A percentile compares a stretch with the other conserved stretches of the same genome.
Conservation (phyloP, 2,797 vertebrate species). For the Oophaga sylvatica region DNA sequence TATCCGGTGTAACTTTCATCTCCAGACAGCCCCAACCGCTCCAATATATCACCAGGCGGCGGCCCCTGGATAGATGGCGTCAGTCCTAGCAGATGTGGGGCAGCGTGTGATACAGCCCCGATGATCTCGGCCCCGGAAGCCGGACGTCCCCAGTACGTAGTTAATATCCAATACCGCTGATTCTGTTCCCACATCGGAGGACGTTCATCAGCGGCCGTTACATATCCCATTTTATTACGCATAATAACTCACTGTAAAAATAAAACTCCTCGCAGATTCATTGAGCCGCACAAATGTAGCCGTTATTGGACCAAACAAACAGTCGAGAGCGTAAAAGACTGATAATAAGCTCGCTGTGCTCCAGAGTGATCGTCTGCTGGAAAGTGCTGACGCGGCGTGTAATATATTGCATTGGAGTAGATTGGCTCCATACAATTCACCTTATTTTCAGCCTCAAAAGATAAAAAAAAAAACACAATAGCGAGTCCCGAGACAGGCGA, state of each 20-base stretch:
- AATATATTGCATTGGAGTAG: slow-evolving; percentile 50
- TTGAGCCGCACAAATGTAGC: slow-evolving; percentile 66
- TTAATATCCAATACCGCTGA: background rate
- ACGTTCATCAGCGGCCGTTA: slow-evolving; percentile 62
- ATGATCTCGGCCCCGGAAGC: background rate
- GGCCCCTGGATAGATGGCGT: no score
- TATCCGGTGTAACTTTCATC: no score
- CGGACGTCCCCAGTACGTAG: background rate
- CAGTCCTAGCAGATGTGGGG: no score
- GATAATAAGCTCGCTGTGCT: slow-evolving; percentile 58
- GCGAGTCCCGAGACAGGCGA: slow-evolving; percentile 63
- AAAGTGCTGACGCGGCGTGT: slow-evolving; percentile 54
- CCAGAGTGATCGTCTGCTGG: slow-evolving; percentile 61
- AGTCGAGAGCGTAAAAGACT: slow-evolving; percentile 62
- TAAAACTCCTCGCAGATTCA: slow-evolving; percentile 63
- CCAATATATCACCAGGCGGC: no score
- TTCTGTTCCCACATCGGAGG: background rate
- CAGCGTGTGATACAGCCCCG: no score
- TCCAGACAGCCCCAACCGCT: no score
- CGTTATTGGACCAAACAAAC: slow-evolving; percentile 65
- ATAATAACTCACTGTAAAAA: slow-evolving; percentile 59
- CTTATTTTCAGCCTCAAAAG: slow-evolving; percentile 60
- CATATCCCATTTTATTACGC: slow-evolving; percentile 59
- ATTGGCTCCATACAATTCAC: slow-evolving; percentile 54
- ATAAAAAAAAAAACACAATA: background rate